Conservation (phyloP, 1,140 invertebrate species). For the Drosophila ohnishii region DNA sequence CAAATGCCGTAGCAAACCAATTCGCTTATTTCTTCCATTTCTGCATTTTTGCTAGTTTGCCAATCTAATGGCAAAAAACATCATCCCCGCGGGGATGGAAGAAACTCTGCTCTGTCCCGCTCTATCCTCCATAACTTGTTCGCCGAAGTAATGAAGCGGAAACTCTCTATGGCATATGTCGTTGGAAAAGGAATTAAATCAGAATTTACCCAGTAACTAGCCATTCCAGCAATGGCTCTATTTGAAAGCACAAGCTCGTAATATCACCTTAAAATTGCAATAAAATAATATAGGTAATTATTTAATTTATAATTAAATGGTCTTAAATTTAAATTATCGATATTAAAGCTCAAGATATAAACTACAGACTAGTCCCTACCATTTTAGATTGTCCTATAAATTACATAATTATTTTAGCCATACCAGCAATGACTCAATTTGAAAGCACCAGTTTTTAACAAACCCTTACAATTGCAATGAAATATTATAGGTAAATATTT, state of each 20-base stretch:
- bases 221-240: neutral
- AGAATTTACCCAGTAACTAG: conserved; percentile 3
- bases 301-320: neutral
- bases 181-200: conserved; percentile 18
- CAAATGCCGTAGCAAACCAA: conserved; percentile 54
- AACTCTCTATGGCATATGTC: conserved; percentile 50
- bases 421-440: too few species aligned
- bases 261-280: neutral
- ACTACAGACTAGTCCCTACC: neutral
- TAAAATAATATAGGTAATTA: too few species aligned
- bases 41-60: conserved; percentile 42
- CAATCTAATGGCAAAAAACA: conserved; percentile 54
- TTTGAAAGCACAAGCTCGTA: neutral
- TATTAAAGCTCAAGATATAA: neutral
- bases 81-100: neutral
- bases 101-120: conserved; percentile 19
- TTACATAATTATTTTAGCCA: too few species aligned
- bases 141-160: conserved; percentile 43
- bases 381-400: neutral
- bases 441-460: too few species aligned
- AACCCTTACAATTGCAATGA: too few species aligned
- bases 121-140: conserved; percentile 11
- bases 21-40: conserved; percentile 45
- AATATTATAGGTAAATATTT: too few species aligned
- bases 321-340: neutral